phyloP scores from a whole-genome alignment of 2,888 invertebrate genomes.

The Lomographa bimaculata region DNA sequence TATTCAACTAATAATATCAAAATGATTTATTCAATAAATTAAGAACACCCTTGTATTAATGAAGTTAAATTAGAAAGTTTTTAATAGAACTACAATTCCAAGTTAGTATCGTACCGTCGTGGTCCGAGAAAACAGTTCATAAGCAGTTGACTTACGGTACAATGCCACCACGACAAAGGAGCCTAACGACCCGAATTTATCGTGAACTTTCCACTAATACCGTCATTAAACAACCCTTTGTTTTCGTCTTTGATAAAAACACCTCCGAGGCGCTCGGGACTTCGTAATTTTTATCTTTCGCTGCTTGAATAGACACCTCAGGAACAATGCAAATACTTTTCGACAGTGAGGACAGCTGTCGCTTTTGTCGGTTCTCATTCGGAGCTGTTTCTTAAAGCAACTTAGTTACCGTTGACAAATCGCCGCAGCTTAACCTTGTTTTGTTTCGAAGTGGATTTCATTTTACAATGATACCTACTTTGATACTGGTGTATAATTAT shows the following conservation, averaged over 20 bases:
- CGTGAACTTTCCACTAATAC: conserved; percentile 80
- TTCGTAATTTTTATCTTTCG: conserved; percentile 78
- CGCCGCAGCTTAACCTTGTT: conserved; percentile 24
- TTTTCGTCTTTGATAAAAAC: conserved; percentile 79
- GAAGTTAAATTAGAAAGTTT: background rate
- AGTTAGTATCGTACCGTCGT: conserved; percentile 36
- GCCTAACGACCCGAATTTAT: conserved; percentile 78
- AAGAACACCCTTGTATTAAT: too few species aligned
- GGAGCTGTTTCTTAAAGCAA: conserved; percentile 38
- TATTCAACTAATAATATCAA: too few species aligned
- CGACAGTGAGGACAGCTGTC: conserved; percentile 56
- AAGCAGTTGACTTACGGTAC: conserved; percentile 63
- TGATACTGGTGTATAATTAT: too few species aligned
- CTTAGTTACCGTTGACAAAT: conserved; percentile 35
- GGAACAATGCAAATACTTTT: conserved; percentile 66
- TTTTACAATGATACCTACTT: too few species aligned
- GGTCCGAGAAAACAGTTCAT: conserved; percentile 53
- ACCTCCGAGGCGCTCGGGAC: conserved; percentile 62
- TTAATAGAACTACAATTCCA: conserved; percentile 32
- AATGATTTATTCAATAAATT: too few species aligned
- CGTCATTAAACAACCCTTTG: conserved; percentile 81
- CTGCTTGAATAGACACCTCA: conserved; percentile 60
- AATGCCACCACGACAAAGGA: conserved; percentile 76
- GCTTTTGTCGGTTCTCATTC: conserved; percentile 38
- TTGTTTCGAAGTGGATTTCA: conserved; percentile 1